Evolutionary conservation across 2,888 invertebrate species (phyloP).

Genomic region (Globia sparganii): DNA sequence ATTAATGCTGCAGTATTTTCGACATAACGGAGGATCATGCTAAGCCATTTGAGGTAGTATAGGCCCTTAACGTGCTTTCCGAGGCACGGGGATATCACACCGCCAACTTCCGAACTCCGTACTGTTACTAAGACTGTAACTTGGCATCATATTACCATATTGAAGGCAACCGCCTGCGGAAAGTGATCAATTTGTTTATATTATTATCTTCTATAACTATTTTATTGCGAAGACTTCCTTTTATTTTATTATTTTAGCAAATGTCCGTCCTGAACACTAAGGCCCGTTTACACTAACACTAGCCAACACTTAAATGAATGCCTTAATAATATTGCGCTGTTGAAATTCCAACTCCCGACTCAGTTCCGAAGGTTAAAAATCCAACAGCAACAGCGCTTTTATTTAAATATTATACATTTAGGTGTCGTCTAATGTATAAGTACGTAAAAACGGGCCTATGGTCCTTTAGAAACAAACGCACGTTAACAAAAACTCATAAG

Average conservation of each 20-base stretch:
- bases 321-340: neutral
- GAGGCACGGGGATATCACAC: no score
- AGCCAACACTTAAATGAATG: neutral
- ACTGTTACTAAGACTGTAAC: no score
- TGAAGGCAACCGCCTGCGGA: neutral
- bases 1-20: no score
- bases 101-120: no score
- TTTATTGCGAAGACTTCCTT: neutral
- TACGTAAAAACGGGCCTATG: neutral
- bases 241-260: neutral
- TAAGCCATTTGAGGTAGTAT: no score
- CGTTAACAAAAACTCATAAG: conserved; percentile 27
- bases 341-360: neutral
- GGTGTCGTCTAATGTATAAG: neutral
- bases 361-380: neutral
- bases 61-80: no score
- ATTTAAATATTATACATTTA: neutral
- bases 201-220: neutral
- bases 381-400: neutral
- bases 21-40: no score
- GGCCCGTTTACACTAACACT: neutral
- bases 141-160: neutral
- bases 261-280: neutral
- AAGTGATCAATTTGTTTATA: neutral
- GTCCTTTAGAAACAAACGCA: neutral